These are phyloP conservation scores for Chiroxiphia lanceolata DNA, from an alignment of 2,797 vertebrate genomes.

Conservation along the genomic window DNA sequence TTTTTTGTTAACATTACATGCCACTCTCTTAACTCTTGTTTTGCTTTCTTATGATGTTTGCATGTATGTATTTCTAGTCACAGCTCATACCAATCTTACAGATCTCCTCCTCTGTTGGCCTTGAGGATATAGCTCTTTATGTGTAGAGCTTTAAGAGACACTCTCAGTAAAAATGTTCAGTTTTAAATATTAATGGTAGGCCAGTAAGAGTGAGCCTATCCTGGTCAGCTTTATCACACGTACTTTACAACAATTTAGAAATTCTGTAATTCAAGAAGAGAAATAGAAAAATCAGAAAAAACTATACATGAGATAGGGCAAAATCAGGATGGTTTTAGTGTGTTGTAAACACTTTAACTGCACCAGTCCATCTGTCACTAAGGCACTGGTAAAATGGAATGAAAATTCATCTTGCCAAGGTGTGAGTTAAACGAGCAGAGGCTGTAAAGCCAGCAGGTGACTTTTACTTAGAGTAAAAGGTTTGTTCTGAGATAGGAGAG, in stretches of 20 bases:
- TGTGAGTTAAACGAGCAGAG: not conserved
- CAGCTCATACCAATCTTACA: not conserved
- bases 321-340: not conserved
- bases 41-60: not conserved
- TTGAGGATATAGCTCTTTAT: not conserved
- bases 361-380: not conserved
- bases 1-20: not conserved
- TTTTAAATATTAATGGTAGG: not conserved
- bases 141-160: not conserved
- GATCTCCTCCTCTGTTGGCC: not conserved
- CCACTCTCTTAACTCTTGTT: not conserved
- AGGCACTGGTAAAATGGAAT: not conserved
- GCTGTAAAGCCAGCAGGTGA: not conserved
- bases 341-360: not conserved
- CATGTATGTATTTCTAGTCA: not conserved
- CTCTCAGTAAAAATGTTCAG: not conserved
- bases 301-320: fast-evolving
- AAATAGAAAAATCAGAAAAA: not conserved
- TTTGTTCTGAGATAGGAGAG: not conserved
- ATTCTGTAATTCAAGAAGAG: not conserved
- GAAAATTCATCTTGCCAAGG: not conserved
- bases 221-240: not conserved
- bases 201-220: not conserved
- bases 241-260: not conserved
- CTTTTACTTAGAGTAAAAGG: not conserved